Evolutionary conservation across 2,797 vertebrate genomes (phyloP).

Genomic region (Gephyroberyx darwinii): DNA sequence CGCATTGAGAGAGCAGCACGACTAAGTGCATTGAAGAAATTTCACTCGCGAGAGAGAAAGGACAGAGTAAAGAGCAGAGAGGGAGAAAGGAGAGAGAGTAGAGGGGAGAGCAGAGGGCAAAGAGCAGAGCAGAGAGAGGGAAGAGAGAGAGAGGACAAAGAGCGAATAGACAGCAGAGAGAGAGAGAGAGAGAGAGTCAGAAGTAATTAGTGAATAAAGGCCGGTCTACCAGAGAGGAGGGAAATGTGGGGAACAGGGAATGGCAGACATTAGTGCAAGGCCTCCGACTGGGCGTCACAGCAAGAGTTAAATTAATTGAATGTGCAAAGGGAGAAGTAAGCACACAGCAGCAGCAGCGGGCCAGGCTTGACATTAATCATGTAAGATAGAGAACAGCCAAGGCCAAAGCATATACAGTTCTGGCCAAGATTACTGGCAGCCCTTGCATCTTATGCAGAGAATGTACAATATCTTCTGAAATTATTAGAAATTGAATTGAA

Average conservation of each 20-base stretch:
- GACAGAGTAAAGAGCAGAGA: background rate
- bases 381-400: conserved; percentile 12
- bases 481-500: too few species aligned
- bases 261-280: conserved; percentile 30
- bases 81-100: background rate
- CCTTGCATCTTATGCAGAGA: too few species aligned
- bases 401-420: conserved; percentile 6
- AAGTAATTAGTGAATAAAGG: conserved; percentile 57
- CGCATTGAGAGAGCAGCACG: conserved; percentile 32
- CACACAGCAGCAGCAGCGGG: conserved; percentile 1
- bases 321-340: conserved; percentile 18
- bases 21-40: conserved; percentile 45
- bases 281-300: conserved; percentile 28
- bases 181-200: conserved; percentile 42
- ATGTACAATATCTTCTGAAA: too few species aligned
- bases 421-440: too few species aligned
- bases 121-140: background rate
- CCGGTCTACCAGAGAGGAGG: conserved; percentile 44
- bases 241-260: conserved; percentile 39
- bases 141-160: conserved; percentile 30
- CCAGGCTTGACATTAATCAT: conserved; percentile 7
- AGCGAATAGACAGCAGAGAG: conserved; percentile 25
- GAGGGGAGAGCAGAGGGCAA: background rate
- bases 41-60: conserved; percentile 5
- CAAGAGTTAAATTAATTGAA: conserved; percentile 35